Evolutionary conservation across 2,113 vertebrate species (phyloP), one percentile per base, ranked within the genome.

Genomic region (Prinia subflava): DNA sequence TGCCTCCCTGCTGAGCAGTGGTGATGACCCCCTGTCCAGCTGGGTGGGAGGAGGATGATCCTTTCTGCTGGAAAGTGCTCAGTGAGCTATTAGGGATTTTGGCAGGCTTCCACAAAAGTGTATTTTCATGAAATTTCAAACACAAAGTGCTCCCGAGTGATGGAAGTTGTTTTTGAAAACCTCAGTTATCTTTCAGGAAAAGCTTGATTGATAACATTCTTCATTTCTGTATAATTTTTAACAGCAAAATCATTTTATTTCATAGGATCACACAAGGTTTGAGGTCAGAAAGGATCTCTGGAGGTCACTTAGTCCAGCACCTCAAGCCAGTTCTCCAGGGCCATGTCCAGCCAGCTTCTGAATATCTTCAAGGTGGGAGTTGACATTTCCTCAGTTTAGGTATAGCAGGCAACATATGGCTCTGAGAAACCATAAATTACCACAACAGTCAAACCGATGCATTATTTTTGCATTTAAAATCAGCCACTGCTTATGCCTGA

Each of bases 401-500:
- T 75, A 13, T 13, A 44, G 57, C 27, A 35, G 65, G 59, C 28
- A 79, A 63, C 20, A 4, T 0, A 2, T 1, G 1, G 16, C 27
- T 59, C 35, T 79, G 75, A 55, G 35, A 76, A 19, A 25, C 8
- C 20, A 35, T 3, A 2, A 59, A n/a, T 67, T 50, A 41, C 18
- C 4, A 6, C 0, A 0, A 6, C 0, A 30, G 20, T 25, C 57
- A 71, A 76, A 74, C 13, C 21, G 44, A 33, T 30, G 11, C 9
- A 11, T 64, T 55, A 7, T 55, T 79, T 68, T 69, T n/a, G 23
- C 30, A 37, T 20, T 64, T 56, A 35, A 80, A 80, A 77, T 27
- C 6, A 35, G 18, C 33, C 3, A 0, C 41, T 80, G 33, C 41
- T 83, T 37, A 15, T 30, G 16, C 23, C 39, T 21, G 35, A 14